Percentiles rank a stretch among this genome's conserved stretches.
Evolutionary conservation across 1,140 invertebrate species (phyloP).

Genomic region (Zaprionus lachaisei): DNA sequence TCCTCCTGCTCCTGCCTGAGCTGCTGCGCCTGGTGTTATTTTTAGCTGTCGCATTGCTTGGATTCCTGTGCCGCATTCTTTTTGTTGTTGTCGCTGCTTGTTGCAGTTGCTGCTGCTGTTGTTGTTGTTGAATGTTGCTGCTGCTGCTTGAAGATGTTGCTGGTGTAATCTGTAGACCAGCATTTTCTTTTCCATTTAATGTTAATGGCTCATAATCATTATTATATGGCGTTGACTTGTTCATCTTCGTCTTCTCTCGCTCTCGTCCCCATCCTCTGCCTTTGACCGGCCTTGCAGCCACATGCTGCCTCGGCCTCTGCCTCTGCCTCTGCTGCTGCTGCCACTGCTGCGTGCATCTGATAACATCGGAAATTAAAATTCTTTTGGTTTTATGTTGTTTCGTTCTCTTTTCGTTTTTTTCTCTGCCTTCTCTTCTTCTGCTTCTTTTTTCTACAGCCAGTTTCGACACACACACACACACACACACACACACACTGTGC

Average conservation of each 20-base stretch:
- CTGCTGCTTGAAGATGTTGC: slow-evolving; percentile 44
- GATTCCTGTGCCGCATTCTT: slow-evolving; percentile 72
- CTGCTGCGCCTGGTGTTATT: slow-evolving; percentile 62
- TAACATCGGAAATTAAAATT: slow-evolving; percentile 84
- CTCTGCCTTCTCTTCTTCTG: slow-evolving; percentile 14
- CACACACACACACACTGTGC: slow-evolving; percentile 22
- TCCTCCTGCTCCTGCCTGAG: neutral
- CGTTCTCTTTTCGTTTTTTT: slow-evolving; percentile 33
- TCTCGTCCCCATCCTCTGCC: slow-evolving; percentile 10
- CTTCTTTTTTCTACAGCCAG: slow-evolving; percentile 22
- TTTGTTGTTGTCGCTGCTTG: slow-evolving; percentile 20
- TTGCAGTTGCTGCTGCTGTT: slow-evolving; percentile 38
- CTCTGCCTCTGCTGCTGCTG: slow-evolving; percentile 31
- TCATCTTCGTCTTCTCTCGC: slow-evolving; percentile 63
- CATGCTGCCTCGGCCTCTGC: slow-evolving; percentile 23
- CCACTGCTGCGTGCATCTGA: slow-evolving; percentile 76
- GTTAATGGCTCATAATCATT: slow-evolving; percentile 84
- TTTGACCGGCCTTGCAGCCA: slow-evolving; percentile 43
- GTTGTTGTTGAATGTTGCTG: slow-evolving; percentile 14
- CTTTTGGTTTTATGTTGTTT: slow-evolving; percentile 81
- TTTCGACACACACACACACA: slow-evolving; percentile 40
- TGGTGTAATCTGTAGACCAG: slow-evolving; percentile 80
- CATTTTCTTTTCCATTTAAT: slow-evolving; percentile 84
- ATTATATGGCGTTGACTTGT: slow-evolving; percentile 82
- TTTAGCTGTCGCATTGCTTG: slow-evolving; percentile 76